These are phyloP conservation scores for Drosophila neonasuta DNA, from an alignment of 2,888 invertebrate species.

Conservation along the genomic window DNA sequence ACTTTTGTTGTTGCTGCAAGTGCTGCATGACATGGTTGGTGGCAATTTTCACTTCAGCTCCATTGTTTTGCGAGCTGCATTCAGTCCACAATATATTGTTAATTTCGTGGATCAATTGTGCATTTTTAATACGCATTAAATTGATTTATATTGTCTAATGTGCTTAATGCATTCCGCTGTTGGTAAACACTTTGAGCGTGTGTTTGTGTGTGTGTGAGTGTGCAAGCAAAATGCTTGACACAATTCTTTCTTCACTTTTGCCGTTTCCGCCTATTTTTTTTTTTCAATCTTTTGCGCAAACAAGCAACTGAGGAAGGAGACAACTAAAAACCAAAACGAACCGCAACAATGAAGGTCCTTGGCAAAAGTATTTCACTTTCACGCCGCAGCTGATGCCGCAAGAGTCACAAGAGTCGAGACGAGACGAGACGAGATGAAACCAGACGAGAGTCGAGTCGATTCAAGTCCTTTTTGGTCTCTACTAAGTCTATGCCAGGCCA, in stretches of 20 bases:
- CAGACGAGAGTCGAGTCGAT: slow-evolving; percentile 13
- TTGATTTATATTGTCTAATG: slow-evolving; percentile 18
- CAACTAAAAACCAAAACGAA: slow-evolving; percentile 16
- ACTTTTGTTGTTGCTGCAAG: slow-evolving; percentile 31
- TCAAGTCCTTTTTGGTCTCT: slow-evolving; percentile 29
- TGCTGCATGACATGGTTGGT: slow-evolving; percentile 1
- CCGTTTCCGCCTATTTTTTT: slow-evolving; percentile 2
- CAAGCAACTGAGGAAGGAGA: slow-evolving; percentile 17
- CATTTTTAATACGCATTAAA: slow-evolving; percentile 13
- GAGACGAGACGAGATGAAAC: slow-evolving; percentile 26
- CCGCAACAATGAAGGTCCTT: slow-evolving; percentile 73
- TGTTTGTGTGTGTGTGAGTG: slow-evolving; percentile 35
- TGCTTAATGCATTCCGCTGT: slow-evolving; percentile 7
- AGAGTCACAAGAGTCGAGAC: slow-evolving; percentile 35
- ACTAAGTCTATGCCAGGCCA: slow-evolving; percentile 33
- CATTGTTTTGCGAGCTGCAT: slow-evolving; percentile 30
- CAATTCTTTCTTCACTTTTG: slow-evolving; percentile 45
- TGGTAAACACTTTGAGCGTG: not conserved
- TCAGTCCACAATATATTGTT: slow-evolving; percentile 9
- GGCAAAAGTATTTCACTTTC: slow-evolving; percentile 71
- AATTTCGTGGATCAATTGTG: slow-evolving; percentile 9
- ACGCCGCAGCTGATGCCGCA: slow-evolving; percentile 59
- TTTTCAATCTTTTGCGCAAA: slow-evolving; percentile 47
- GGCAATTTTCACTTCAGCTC: not conserved
- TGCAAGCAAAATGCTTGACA: slow-evolving; percentile 59